Conservation (phyloP, 1,140 invertebrate genomes). For the Cydia amplana region DNA sequence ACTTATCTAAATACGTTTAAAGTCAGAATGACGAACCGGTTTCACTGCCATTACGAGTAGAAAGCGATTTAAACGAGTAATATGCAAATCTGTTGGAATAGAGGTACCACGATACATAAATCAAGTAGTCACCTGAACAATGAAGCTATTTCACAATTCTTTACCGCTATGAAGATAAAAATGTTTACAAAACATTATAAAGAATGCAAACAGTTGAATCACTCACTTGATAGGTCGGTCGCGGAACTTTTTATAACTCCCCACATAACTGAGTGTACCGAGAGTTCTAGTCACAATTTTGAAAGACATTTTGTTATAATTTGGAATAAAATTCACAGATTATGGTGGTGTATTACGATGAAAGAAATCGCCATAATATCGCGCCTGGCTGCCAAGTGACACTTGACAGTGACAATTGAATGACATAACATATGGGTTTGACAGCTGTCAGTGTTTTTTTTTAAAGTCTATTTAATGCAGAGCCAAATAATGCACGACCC, state of each 20-base stretch:
- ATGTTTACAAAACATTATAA: constrained; percentile 20
- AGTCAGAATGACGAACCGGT: not conserved
- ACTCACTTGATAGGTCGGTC: constrained; percentile 63
- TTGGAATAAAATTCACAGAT: constrained; percentile 10
- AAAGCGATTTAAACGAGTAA: not conserved
- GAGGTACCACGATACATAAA: not conserved
- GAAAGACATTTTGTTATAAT: constrained; percentile 56
- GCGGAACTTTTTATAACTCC: constrained; percentile 66
- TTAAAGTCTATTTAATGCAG: too few relatives aligned
- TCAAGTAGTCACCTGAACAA: not conserved
- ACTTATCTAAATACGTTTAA: not conserved
- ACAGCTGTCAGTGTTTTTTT: constrained; percentile 39
- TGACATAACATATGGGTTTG: constrained; percentile 25
- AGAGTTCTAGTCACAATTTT: constrained; percentile 62
- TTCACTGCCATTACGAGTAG: not conserved
- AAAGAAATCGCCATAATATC: constrained; percentile 9
- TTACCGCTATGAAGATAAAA: not conserved
- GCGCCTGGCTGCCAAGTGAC: constrained; percentile 1
- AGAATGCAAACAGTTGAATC: not conserved
- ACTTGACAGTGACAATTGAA: not conserved
- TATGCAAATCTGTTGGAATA: not conserved
- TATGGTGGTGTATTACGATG: not conserved
- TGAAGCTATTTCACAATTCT: constrained; percentile 11
- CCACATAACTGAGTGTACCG: constrained; percentile 63
- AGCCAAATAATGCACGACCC: too few relatives aligned